A percentile compares a stretch with the other conserved stretches of the same genome.
Conservation (phyloP, 2,113 vertebrate species). For the Aegypius monachus region DNA sequence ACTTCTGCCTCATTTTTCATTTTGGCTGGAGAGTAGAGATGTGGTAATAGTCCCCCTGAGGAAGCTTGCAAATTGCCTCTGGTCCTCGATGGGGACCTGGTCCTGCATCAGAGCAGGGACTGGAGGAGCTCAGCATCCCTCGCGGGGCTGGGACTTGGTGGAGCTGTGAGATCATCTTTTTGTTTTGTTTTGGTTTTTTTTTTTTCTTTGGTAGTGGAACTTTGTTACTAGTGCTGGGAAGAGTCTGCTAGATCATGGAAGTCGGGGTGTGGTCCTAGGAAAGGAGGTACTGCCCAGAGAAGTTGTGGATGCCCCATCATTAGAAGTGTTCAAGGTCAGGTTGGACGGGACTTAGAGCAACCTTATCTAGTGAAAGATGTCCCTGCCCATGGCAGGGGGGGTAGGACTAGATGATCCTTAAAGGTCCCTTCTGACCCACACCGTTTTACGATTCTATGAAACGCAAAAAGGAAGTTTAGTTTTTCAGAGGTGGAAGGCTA, state of each 20-base stretch:
- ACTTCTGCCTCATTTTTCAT: conserved; percentile 9
- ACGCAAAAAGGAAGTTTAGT: rapidly evolving
- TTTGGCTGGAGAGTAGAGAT: conserved; percentile 13
- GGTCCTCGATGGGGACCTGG: not conserved
- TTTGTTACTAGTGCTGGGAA: not conserved
- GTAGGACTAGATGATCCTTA: not conserved
- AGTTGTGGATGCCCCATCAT: not conserved
- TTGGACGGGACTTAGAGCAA: rapidly evolving
- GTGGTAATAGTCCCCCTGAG: not conserved
- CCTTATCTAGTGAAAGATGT: not conserved
- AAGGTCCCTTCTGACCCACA: not conserved
- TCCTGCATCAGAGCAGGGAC: not conserved
- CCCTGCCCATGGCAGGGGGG: rapidly evolving
- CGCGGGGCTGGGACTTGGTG: not conserved
- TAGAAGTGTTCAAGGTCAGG: not conserved
- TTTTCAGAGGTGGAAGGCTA: not conserved
- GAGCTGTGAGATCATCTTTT: not conserved
- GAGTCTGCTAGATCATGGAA: not conserved
- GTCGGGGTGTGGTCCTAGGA: not conserved
- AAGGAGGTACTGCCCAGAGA: not conserved
- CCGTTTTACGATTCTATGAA: rapidly evolving
- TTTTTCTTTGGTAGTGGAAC: not conserved
- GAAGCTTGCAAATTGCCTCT: not conserved
- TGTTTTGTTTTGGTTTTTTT: not conserved
- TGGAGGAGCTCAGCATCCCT: not conserved